Evolutionary conservation across 1,140 invertebrate species (phyloP), one percentile per base, ranked within the genome.

Genomic region (Micrasema minimum): DNA sequence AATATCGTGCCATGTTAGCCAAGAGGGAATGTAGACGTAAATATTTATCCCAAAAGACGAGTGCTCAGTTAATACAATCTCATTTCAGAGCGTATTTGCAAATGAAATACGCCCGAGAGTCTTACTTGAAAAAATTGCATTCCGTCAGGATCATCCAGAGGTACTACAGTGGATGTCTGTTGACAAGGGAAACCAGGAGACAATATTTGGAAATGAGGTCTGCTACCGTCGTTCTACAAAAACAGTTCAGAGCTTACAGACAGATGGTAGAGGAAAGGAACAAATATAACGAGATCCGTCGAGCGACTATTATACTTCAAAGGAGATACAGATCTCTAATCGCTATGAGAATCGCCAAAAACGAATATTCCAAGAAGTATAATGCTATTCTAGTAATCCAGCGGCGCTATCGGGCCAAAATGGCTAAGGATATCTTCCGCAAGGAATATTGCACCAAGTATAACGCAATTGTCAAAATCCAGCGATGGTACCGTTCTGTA

Each of bases 21-120:
- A 69, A 68, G 26, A 80, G 77, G 65, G 77, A 76, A 65, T 68
- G 66, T 5, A 75, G 77, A 4, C 37, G 22, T 2, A 65, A 83
- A 11, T 88, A 82, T 72, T 11, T 78, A 2, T 61, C 46, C 10
- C 61, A 76, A 18, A 80, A 70, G 72, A 51, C 70, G 37, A 57
- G 80, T 14, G 75, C 82, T 1, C 75, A 83, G 11, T 45, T 77
- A 4, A 51, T 88, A 43, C 87, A 87, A 72, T 78, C 69, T 51
- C 80, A 76, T 71, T 81, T 74, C 71, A 78, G 77, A 72, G 53
- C 66, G 7, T 57, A 67, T 67, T 20, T 67, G 50, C 66, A 41
- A 26, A 59, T 59, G 55, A 59, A 59, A 38, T 14, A 1, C 2
- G 22, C 26, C 10, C 50, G 38, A 18, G 14, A 66, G 3, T 20